Percentiles rank a stretch among this genome's conserved stretches.
These are phyloP conservation scores for Machimus rusticus DNA, from an alignment of 2,888 invertebrate species.

Conservation along the genomic window DNA sequence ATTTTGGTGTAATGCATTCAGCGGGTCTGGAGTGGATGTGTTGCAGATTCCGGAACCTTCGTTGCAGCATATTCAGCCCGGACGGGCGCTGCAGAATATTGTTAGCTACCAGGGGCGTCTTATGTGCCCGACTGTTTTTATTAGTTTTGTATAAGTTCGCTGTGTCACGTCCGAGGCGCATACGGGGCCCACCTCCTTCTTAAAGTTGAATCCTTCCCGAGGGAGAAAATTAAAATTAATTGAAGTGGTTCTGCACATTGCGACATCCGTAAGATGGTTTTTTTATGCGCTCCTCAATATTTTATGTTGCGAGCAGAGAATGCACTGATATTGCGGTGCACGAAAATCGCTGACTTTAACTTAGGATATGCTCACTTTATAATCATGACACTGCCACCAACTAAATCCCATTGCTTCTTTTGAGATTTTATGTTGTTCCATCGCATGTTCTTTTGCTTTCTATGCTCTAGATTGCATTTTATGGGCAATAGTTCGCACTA, in stretches of 20 bases:
- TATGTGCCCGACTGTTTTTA: not conserved
- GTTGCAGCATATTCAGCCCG: not conserved
- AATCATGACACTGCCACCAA: not conserved
- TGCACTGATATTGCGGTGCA: not conserved
- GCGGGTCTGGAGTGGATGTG: not conserved
- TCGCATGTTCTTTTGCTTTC: not conserved
- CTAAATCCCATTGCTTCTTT: not conserved
- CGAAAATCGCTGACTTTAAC: not conserved
- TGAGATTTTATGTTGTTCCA: not conserved
- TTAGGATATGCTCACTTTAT: not conserved
- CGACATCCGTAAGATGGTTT: not conserved
- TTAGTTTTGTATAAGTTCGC: not conserved
- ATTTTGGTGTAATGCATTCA: conserved; percentile 19
- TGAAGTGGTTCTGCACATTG: not conserved
- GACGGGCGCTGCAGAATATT: not conserved
- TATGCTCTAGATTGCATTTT: not conserved
- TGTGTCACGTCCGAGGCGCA: not conserved
- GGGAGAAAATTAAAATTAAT: not conserved
- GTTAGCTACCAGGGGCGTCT: not conserved
- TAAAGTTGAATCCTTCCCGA: not conserved
- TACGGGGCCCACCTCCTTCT: not conserved
- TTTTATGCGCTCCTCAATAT: not conserved
- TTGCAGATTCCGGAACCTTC: not conserved
- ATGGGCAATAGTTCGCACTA: not conserved
- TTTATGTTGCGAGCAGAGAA: not conserved